Percentiles rank a stretch among this genome's conserved stretches.
phyloP scores from a whole-genome alignment of 92 coral and sea anemone genomes.

The Diadumene lineata region DNA sequence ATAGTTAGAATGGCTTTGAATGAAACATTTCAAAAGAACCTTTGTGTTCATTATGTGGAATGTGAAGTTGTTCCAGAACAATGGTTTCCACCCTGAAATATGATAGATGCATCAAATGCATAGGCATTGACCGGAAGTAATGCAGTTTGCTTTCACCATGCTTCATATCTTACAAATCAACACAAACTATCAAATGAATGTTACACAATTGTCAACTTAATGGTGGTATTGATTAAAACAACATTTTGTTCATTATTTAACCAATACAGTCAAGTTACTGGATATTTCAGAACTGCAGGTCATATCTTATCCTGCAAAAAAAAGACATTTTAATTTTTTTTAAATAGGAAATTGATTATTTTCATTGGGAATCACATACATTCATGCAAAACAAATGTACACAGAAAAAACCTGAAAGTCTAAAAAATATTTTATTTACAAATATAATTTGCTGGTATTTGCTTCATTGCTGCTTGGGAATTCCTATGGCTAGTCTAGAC shows the following conservation, averaged over 20 bases:
- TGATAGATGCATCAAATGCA: conserved; percentile 12
- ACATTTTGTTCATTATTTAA: too few relatives aligned
- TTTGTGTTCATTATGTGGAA: not conserved
- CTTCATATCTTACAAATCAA: not conserved
- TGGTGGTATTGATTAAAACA: not conserved
- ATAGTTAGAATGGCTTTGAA: too few relatives aligned
- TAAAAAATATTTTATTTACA: not conserved
- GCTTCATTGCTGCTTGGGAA: not conserved
- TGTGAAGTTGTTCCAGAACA: not conserved
- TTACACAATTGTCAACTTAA: not conserved
- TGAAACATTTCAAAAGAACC: not conserved
- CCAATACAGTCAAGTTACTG: too few relatives aligned
- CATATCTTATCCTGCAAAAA: too few relatives aligned
- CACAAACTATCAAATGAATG: not conserved
- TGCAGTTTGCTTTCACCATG: conserved; percentile 17
- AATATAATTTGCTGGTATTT: too few relatives aligned
- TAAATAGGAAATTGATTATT: not conserved
- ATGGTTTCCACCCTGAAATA: not conserved
- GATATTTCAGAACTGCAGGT: too few relatives aligned
- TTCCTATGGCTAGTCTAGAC: not conserved
- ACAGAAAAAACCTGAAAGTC: not conserved
- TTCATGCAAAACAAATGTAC: not conserved
- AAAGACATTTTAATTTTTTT: not conserved
- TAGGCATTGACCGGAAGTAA: conserved; percentile 9
- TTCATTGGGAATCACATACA: too few relatives aligned